A percentile compares a stretch with the other conserved stretches of the same genome.
Evolutionary conservation across 2,888 invertebrate genomes (phyloP).

Genomic region (Tryphoninae sp.): DNA sequence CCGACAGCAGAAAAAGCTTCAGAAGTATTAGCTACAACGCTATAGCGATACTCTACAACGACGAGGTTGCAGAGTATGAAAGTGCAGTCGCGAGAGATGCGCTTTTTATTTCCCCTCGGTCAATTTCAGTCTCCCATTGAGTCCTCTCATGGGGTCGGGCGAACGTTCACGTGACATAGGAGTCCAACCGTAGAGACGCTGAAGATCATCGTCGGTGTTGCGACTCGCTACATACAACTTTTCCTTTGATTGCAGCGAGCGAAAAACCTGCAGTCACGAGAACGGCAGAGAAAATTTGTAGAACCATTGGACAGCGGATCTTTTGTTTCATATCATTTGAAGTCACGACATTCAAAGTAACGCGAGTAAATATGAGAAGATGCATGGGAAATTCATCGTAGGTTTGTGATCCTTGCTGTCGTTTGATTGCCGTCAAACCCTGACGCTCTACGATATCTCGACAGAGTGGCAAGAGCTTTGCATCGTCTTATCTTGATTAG

Average conservation of each 20-base stretch:
- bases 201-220: constrained; percentile 2
- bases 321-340: constrained; percentile 18
- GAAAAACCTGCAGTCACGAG: neutral
- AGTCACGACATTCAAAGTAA: constrained; percentile 12
- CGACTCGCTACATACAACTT: neutral
- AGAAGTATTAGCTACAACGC: constrained; percentile 6
- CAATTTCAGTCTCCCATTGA: constrained; percentile 29
- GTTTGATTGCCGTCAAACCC: neutral
- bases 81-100: constrained; percentile 54
- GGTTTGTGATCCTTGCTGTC: constrained; percentile 18
- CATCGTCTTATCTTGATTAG: constrained; percentile 61
- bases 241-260: neutral
- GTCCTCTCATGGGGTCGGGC: constrained; percentile 6
- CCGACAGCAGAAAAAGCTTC: neutral
- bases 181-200: constrained; percentile 7
- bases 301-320: neutral
- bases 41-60: constrained; percentile 1
- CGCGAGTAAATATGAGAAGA: constrained; percentile 17
- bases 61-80: neutral
- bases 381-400: constrained; percentile 1
- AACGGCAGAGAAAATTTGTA: no score
- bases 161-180: constrained; percentile 28
- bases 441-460: constrained; percentile 8
- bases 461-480: constrained; percentile 52
- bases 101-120: constrained; percentile 49